phyloP scores from a whole-genome alignment of 2,888 invertebrate genomes.

The Drosophila subsilvestris region DNA sequence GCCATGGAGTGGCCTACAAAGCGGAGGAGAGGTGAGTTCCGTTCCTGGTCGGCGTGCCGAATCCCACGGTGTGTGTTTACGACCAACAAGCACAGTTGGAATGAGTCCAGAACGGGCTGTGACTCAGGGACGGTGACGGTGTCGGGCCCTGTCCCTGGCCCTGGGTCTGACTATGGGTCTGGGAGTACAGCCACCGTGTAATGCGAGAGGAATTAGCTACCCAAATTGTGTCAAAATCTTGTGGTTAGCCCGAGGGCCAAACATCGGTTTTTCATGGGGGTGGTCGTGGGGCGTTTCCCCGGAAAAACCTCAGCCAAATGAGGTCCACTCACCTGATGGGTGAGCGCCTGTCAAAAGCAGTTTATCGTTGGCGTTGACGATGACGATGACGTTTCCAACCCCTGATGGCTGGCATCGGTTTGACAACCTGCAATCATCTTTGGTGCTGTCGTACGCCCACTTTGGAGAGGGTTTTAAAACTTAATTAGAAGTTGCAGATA shows the following conservation, averaged over 20 bases:
- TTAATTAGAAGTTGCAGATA: conserved; percentile 1
- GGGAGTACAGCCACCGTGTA: conserved; percentile 24
- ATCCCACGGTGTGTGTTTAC: conserved; percentile 84
- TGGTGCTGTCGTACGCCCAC: conserved; percentile 44
- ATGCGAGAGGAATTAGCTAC: conserved; percentile 59
- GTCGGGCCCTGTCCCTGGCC: neutral
- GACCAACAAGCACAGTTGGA: conserved; percentile 83
- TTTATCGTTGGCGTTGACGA: conserved; percentile 5
- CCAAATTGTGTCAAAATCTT: conserved; percentile 65
- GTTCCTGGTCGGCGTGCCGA: conserved; percentile 59
- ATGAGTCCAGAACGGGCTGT: conserved; percentile 18
- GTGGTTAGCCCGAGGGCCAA: conserved; percentile 54
- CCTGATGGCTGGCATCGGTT: conserved; percentile 42
- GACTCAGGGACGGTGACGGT: conserved; percentile 1
- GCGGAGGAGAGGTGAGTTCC: conserved; percentile 28
- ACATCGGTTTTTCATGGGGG: conserved; percentile 25
- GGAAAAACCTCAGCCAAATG: conserved; percentile 63
- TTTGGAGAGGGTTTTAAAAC: neutral
- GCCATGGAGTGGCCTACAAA: conserved; percentile 9
- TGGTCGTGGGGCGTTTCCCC: conserved; percentile 37
- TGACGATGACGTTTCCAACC: conserved; percentile 14
- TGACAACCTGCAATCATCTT: conserved; percentile 65
- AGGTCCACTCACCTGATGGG: conserved; percentile 62
- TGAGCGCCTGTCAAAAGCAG: conserved; percentile 62
- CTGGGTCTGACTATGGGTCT: neutral